A percentile compares a stretch with the other conserved stretches of the same genome.
phyloP scores from a whole-genome alignment of 2,888 invertebrate species.

The Polydrusus pterygomalis region DNA sequence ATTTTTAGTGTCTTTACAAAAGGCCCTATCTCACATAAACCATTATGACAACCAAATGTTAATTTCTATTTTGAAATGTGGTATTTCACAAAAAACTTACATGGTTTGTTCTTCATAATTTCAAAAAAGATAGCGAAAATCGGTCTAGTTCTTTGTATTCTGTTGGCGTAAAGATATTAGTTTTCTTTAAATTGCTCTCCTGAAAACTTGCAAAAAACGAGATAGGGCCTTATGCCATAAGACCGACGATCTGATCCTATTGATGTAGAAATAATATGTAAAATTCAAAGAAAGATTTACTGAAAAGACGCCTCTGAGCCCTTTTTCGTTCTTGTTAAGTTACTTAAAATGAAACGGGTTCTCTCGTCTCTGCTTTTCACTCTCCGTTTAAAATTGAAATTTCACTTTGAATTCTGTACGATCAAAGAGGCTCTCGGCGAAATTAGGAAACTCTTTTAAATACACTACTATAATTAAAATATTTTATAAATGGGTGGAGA shows the following conservation, averaged over 20 bases:
- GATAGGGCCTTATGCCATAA: too few relatives aligned
- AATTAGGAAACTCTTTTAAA: conserved; percentile 43
- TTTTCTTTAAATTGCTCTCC: too few relatives aligned
- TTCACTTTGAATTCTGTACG: conserved; percentile 35
- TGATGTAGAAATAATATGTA: conserved; percentile 22
- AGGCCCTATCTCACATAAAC: too few relatives aligned
- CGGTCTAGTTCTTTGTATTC: too few relatives aligned
- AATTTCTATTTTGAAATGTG: too few relatives aligned
- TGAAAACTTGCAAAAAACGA: too few relatives aligned
- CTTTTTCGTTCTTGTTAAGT: conserved; percentile 27
- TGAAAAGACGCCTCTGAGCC: conserved; percentile 27
- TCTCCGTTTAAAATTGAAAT: conserved; percentile 36
- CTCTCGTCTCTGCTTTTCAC: conserved; percentile 17
- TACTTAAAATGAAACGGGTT: conserved; percentile 25
- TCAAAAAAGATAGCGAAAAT: too few relatives aligned
- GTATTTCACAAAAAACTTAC: too few relatives aligned
- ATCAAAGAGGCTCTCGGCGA: conserved; percentile 40
- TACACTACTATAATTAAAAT: conserved; percentile 39
- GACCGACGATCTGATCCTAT: conserved; percentile 24
- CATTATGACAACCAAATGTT: too few relatives aligned
- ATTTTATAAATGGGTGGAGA: conserved; percentile 27
- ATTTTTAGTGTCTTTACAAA: too few relatives aligned
- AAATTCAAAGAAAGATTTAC: conserved; percentile 30
- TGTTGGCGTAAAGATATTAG: too few relatives aligned
- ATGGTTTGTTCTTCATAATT: too few relatives aligned